Conservation (phyloP, 2,888 invertebrate species). For the Mechanitis messenoides region DNA sequence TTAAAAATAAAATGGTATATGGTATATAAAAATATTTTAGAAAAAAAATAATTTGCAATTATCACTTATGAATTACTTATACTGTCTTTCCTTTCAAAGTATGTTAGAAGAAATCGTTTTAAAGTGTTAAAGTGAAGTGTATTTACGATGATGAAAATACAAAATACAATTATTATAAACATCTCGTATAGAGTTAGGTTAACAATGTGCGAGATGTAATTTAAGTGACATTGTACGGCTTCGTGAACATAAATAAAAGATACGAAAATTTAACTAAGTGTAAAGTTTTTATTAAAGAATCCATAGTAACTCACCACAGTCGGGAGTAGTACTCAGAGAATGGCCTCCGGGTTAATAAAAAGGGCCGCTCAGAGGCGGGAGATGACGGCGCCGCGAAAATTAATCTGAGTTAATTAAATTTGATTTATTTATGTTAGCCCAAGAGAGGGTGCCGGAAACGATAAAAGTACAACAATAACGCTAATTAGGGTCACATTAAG, state of each 20-base stretch:
- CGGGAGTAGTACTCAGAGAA: conserved; percentile 55
- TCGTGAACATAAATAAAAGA: conserved; percentile 45
- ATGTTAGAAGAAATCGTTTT: too few species aligned
- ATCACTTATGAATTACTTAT: too few species aligned
- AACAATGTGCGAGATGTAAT: conserved; percentile 55
- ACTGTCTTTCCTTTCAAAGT: too few species aligned
- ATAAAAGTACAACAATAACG: conserved; percentile 71
- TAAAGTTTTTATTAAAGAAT: conserved; percentile 73
- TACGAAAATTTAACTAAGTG: conserved; percentile 63
- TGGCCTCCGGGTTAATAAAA: conserved; percentile 66
- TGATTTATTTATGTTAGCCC: conserved; percentile 72
- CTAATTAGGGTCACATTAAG: conserved; percentile 72
- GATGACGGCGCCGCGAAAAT: conserved; percentile 62
- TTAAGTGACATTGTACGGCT: conserved; percentile 54
- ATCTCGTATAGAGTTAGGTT: conserved; percentile 33
- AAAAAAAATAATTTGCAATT: too few species aligned
- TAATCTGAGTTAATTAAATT: conserved; percentile 77
- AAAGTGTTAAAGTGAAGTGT: too few species aligned
- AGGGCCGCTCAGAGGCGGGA: conserved; percentile 53
- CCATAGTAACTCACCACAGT: conserved; percentile 55
- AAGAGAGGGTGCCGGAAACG: conserved; percentile 51
- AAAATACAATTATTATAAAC: not conserved
- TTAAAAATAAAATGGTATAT: too few species aligned
- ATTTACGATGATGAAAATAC: too few species aligned
- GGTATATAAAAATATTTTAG: too few species aligned